phyloP scores from a whole-genome alignment of 2,113 vertebrate genomes.

The Geococcyx californianus region DNA sequence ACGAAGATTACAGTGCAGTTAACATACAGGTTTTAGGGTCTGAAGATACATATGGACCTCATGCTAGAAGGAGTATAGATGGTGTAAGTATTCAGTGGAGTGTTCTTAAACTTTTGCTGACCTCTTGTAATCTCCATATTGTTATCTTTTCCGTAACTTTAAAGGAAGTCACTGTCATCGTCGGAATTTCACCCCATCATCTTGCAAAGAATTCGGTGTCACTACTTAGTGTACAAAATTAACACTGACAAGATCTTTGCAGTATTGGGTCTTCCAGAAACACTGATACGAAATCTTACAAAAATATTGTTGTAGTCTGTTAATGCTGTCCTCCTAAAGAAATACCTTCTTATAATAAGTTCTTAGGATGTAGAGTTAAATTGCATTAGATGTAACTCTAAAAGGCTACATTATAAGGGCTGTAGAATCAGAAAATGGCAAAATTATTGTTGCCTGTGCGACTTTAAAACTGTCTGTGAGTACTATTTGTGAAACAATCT shows the following conservation, averaged over 20 bases:
- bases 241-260: neutral
- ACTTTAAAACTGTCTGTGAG: neutral
- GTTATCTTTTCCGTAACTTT: slow-evolving; percentile 49
- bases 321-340: neutral
- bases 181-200: slow-evolving; percentile 36
- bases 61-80: slow-evolving; percentile 72
- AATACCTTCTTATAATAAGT: neutral
- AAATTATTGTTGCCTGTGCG: neutral
- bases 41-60: slow-evolving; percentile 84
- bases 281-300: neutral
- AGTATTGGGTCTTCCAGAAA: neutral
- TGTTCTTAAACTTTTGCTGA: slow-evolving; percentile 56
- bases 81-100: slow-evolving; percentile 65
- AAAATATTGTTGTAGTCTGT: neutral
- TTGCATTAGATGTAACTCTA: neutral
- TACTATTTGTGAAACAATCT: neutral
- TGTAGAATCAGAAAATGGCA: neutral
- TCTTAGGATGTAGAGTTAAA: neutral
- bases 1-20: slow-evolving; percentile 84
- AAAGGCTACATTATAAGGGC: neutral
- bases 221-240: neutral
- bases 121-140: slow-evolving; percentile 41
- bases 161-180: slow-evolving; percentile 41
- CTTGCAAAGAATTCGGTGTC: neutral
- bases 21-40: slow-evolving; percentile 86